phyloP scores from a whole-genome alignment of 2,113 vertebrate species.

The Leptodactylus fuscus region DNA sequence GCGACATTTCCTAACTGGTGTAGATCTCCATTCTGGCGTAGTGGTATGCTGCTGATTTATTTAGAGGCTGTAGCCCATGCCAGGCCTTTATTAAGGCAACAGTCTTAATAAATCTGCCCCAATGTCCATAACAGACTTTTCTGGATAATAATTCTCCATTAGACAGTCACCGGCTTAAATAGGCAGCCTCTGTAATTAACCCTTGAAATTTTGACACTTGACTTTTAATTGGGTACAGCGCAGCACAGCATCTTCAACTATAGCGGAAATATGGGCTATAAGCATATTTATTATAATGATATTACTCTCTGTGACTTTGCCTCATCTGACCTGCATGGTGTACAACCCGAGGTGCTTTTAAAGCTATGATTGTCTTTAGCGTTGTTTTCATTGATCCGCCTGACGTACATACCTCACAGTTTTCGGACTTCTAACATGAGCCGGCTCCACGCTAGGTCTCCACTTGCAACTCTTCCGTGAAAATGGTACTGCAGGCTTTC shows the following conservation, averaged over 20 bases:
- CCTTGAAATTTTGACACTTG: neutral
- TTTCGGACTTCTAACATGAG: constrained; percentile 14
- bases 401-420: constrained; percentile 8
- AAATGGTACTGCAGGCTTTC: constrained; percentile 9
- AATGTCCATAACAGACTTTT: neutral
- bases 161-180: neutral
- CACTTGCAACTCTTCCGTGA: neutral
- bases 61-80: too few relatives aligned
- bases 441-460: neutral
- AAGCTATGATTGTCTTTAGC: constrained; percentile 17
- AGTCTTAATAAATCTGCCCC: too few relatives aligned
- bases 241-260: neutral
- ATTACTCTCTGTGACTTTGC: neutral
- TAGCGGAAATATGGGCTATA: neutral
- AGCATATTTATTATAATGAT: neutral
- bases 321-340: neutral
- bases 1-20: too few relatives aligned
- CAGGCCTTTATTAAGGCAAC: too few relatives aligned
- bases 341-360: constrained; percentile 30
- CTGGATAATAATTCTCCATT: neutral
- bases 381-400: constrained; percentile 23
- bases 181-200: constrained; percentile 22
- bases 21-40: too few relatives aligned
- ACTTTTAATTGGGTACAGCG: neutral
- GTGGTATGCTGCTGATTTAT: too few relatives aligned